Evolutionary conservation across 2,888 invertebrate genomes (phyloP), one percentile per base, ranked within the genome.

Genomic region (Chaitophorus viminalis): DNA sequence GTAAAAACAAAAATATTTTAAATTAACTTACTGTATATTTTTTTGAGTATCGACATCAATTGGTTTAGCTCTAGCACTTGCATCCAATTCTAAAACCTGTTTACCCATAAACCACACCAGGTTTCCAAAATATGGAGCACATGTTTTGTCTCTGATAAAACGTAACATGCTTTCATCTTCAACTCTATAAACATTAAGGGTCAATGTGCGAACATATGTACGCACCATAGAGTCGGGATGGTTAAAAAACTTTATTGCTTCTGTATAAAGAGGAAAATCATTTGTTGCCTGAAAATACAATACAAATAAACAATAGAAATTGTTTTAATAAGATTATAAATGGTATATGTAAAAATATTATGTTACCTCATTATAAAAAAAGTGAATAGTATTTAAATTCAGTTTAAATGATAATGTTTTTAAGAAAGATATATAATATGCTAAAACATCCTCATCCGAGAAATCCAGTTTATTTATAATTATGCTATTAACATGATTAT

Each of bases 401-500:
- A 99, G 93, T 92, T 99, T 99, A 88, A 99, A 93, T 90, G 99
- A 99, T 85, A 99, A 93, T 0, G 99, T 99, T 92, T 99, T 99
- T 90, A 99, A 93, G 92, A 99, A 99, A 82, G 99, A 98, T 91
- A 99, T 99, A 92, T 99, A 99, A 92, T 99, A 99, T 2, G 99
- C 99, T 98, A 99, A 98, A 79, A 99, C 99, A 93, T 99, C 99
- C 92, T 99, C 99, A 92, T 99, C 99, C 5, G 98, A 98, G 91
- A 99, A 98, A 92, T 99, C 99, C 93, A 99, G 99, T 92, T 98
- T 98, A 92, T 99, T 99, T 86, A 98, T 97, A 91, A 99, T 99
- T 91, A 99, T 99, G 81, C 98, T 98, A 92, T 99, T 99, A 70
- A 99, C 99, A 93, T 99, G 99, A 92, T 99, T 99, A 92, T 99